A percentile compares a stretch with the other conserved stretches of the same genome.
These are phyloP conservation scores for Anticlea derivata DNA, from an alignment of 2,888 invertebrate species.

Conservation along the genomic window DNA sequence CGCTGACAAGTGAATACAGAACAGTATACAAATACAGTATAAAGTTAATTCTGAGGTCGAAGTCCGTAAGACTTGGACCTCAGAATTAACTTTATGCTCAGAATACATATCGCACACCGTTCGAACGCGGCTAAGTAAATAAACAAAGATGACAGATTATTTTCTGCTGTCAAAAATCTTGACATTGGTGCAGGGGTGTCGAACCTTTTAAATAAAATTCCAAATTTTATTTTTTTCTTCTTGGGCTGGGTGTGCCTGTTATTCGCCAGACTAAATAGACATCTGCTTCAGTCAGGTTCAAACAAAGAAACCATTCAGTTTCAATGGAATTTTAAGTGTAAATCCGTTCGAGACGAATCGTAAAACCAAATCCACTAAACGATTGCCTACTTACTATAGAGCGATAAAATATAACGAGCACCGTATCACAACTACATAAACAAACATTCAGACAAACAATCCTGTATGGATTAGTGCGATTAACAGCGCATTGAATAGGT, in stretches of 20 bases:
- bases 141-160: no score
- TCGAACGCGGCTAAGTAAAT: no score
- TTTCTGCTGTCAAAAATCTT: no score
- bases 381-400: slow-evolving; percentile 24
- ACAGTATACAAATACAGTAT: no score
- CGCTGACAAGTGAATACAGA: no score
- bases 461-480: slow-evolving; percentile 60
- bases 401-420: slow-evolving; percentile 60
- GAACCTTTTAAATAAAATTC: no score
- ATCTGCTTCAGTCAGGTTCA: slow-evolving; percentile 44
- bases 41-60: no score
- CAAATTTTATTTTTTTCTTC: no score
- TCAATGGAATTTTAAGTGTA: slow-evolving; percentile 53
- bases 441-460: slow-evolving; percentile 60
- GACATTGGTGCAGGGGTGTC: no score
- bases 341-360: slow-evolving; percentile 34
- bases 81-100: no score
- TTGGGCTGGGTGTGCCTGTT: background rate
- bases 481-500: slow-evolving; percentile 66
- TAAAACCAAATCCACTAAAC: slow-evolving; percentile 49
- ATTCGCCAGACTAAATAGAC: slow-evolving; percentile 39
- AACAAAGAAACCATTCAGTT: slow-evolving; percentile 55
- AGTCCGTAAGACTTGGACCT: no score
- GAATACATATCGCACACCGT: no score
- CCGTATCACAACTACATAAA: slow-evolving; percentile 40